Base-by-base conservation (phyloP, 2,888 invertebrate genomes). In the Chrysotoxum bicinctum region DNA sequence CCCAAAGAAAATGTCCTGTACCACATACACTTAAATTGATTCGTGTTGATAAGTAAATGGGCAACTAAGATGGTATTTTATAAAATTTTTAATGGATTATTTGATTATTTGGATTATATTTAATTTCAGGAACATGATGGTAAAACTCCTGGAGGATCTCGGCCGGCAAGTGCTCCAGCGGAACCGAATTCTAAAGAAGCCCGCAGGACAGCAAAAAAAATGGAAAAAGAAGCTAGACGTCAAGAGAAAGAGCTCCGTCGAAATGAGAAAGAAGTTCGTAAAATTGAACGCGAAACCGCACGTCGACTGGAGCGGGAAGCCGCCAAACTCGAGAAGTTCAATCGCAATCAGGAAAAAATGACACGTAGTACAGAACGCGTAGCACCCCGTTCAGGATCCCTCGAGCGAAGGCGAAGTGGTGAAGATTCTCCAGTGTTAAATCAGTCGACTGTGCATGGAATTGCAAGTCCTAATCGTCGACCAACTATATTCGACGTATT, bases 401-500 rank as follows among this genome's bases (percentile, higher is more conserved):
- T 92, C 43, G 92, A 92, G 70, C 89, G 92, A 9, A 88, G 92
- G 9, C 90, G 91, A 66, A 92, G 92, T 69, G 92, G 92, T 77
- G 92, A 92, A 58, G 92, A 92, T 62, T 91, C 91, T n/a, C 91
- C 91, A 3, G 92, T 92, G 69, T 89, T 91, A 37, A 92, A 92
- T 89, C 92, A 92, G 88, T 92, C 92, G 52, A 92, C 92, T 40
- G 91, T 92, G 26, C 92, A 92, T 76, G 92, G 92, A 19, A 95
- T 95, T 50, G 93, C 94, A 87, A 95, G 94, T 88, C 95, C 95
- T 37, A 95, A 95, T 88, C 94, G 95, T 21, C 93, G 95, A 80
- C 95, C 96, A 9, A 95, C 95, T 1, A 93, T 97, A 88, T 95
- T 97, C 89, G 96, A 97, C 90, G 96, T 96, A 48, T 96, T 97